A percentile compares a stretch with the other conserved stretches of the same genome.
phyloP scores from a whole-genome alignment of 2,797 vertebrate species.

The Malurus leucopterus region DNA sequence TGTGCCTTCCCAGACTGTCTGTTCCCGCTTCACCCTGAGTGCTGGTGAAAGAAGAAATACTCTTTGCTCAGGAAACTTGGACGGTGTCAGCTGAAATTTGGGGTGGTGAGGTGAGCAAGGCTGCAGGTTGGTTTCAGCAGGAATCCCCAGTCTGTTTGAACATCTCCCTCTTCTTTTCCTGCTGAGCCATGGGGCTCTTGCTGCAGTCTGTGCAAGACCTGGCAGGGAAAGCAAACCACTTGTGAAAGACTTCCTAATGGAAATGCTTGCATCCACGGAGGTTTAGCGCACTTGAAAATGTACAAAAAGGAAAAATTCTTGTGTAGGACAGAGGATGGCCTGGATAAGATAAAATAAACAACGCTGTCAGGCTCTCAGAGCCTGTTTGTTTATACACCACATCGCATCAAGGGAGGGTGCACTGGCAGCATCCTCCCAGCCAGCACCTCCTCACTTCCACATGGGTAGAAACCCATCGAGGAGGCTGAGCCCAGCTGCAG shows the following conservation, averaged over 20 bases:
- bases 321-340: not conserved
- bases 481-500: not conserved
- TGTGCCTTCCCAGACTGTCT: not conserved
- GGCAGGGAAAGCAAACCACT: not conserved
- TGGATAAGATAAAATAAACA: not conserved
- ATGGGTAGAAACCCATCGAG: not conserved
- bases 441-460: not conserved
- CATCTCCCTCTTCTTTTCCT: not conserved
- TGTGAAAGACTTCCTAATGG: constrained; percentile 35
- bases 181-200: not conserved
- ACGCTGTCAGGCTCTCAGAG: not conserved
- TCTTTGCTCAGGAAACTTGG: not conserved
- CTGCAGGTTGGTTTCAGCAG: not conserved
- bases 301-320: not conserved
- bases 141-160: not conserved
- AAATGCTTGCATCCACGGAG: not conserved
- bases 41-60: not conserved
- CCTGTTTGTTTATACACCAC: not conserved
- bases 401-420: accelerated
- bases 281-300: not conserved
- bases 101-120: not conserved
- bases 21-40: not conserved
- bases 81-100: not conserved
- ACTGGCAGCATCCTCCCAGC: not conserved
- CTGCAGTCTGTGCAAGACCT: not conserved